Evolutionary conservation across 2,113 vertebrate species (phyloP).

Genomic region (Cariama cristata): DNA sequence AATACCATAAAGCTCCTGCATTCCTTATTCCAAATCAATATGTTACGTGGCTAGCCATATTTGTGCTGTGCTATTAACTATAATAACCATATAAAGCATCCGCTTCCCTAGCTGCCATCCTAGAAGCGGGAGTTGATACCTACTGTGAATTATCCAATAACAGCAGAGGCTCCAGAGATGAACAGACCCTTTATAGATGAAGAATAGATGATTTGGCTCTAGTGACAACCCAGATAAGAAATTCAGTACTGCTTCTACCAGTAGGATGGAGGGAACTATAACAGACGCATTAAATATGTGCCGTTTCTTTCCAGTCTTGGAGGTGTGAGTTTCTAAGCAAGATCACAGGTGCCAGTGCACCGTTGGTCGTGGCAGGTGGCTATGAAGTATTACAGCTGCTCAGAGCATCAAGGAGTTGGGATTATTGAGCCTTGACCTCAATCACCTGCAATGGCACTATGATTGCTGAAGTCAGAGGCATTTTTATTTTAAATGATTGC

Average conservation of each 20-base stretch:
- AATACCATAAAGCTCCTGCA: neutral
- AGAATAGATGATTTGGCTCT: neutral
- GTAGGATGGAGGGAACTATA: neutral
- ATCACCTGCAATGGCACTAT: neutral
- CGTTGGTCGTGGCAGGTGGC: neutral
- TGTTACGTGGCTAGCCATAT: accelerated
- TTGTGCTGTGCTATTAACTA: neutral
- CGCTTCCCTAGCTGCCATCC: neutral
- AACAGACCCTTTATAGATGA: neutral
- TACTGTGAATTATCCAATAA: neutral
- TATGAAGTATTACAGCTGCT: neutral
- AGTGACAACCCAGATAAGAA: neutral
- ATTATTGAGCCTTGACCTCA: neutral
- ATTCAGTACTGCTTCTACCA: neutral
- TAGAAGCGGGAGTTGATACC: neutral
- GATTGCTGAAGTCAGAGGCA: neutral
- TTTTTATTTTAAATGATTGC: neutral
- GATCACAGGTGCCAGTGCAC: neutral
- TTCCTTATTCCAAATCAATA: neutral
- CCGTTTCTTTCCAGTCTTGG: neutral
- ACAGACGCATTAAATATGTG: neutral
- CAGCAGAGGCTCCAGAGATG: neutral
- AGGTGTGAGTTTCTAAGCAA: neutral
- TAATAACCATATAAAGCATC: neutral
- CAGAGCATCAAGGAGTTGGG: neutral